Evolutionary conservation across 1,140 invertebrate species (phyloP).

Genomic region (Brachionus calyciflorus): DNA sequence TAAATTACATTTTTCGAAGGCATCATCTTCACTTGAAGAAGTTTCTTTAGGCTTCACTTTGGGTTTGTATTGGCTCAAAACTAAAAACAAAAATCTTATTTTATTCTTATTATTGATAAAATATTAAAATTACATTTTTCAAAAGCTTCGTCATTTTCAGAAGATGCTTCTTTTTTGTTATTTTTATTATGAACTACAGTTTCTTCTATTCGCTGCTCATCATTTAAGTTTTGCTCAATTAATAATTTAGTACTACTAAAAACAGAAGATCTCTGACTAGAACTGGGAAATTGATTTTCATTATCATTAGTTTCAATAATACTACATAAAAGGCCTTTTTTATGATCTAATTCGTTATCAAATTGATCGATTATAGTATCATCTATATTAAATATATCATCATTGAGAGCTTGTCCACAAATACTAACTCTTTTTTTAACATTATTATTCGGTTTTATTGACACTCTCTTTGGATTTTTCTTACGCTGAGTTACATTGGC

Average conservation of each 20-base stretch:
- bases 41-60: neutral
- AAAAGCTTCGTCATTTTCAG: neutral
- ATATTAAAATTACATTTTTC: neutral
- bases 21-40: constrained; percentile 41
- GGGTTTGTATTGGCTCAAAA: neutral
- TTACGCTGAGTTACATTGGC: constrained; percentile 17
- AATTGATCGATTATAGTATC: constrained; percentile 42
- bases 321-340: constrained; percentile 25
- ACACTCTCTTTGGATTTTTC: neutral
- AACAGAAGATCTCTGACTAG: neutral
- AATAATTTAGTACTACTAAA: constrained; percentile 16
- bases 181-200: too few species aligned
- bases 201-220: too few species aligned
- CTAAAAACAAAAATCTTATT: neutral
- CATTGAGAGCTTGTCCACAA: constrained; percentile 24
- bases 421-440: constrained; percentile 36
- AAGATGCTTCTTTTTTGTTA: neutral
- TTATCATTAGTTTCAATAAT: constrained; percentile 6
- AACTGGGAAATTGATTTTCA: neutral
- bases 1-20: constrained; percentile 20
- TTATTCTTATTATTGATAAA: neutral
- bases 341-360: constrained; percentile 30
- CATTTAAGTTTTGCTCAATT: neutral
- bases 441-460: neutral
- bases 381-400: constrained; percentile 45